These are phyloP conservation scores for Rhodinocichla rosea DNA, from an alignment of 2,113 vertebrate genomes.

Conservation along the genomic window DNA sequence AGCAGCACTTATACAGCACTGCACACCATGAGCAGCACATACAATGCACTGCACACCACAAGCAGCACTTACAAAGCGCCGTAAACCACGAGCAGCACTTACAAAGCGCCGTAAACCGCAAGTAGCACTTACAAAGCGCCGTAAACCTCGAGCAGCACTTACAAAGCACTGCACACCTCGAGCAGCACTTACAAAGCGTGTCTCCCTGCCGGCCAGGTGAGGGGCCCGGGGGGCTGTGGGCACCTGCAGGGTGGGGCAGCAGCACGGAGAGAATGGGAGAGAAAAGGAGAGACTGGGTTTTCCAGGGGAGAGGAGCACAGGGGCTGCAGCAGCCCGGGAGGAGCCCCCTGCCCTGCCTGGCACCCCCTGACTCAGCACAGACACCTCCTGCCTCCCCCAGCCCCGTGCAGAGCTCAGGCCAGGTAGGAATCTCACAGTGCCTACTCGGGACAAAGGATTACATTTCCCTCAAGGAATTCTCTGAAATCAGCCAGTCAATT, in stretches of 20 bases:
- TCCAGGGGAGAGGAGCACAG: neutral
- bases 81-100: no score
- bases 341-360: neutral
- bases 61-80: no score
- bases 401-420: neutral
- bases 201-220: slow-evolving; percentile 75
- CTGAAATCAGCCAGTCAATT: neutral
- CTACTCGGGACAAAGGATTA: neutral
- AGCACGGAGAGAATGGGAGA: neutral
- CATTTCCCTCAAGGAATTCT: neutral
- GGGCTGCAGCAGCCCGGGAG: fast-evolving
- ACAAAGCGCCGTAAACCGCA: no score
- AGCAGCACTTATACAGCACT: no score
- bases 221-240: slow-evolving; percentile 44
- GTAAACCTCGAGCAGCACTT: no score
- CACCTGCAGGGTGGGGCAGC: slow-evolving; percentile 65
- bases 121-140: no score
- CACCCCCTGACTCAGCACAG: neutral
- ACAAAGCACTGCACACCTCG: neutral
- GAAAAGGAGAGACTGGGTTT: slow-evolving; percentile 33
- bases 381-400: neutral
- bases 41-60: no score
- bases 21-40: no score
- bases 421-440: neutral
- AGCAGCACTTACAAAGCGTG: slow-evolving; percentile 85